Percentiles rank a stretch among this genome's conserved stretches.
These are phyloP conservation scores for Drosophila algonquin DNA, from an alignment of 2,888 invertebrate species.

Conservation along the genomic window DNA sequence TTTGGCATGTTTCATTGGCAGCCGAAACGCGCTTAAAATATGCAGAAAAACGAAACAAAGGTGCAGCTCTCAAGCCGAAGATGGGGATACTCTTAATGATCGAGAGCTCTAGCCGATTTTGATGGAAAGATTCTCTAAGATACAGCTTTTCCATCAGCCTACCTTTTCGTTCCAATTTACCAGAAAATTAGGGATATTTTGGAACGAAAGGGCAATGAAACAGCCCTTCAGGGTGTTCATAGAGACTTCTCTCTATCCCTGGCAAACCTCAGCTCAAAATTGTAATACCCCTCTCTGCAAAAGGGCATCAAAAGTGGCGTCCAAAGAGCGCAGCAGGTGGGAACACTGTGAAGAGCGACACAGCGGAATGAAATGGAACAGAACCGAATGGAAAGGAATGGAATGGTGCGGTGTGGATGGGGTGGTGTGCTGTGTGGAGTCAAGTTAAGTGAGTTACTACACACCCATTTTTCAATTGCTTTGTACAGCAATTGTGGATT, in stretches of 20 bases:
- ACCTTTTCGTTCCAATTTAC: no score
- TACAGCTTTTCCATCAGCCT: neutral
- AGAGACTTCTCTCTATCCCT: no score
- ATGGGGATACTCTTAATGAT: neutral
- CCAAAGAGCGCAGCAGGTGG: constrained; percentile 67
- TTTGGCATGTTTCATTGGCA: constrained; percentile 76
- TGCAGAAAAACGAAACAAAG: constrained; percentile 40
- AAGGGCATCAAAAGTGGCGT: constrained; percentile 28
- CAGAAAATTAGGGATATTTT: neutral
- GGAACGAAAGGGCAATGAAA: neutral
- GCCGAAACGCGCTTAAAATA: constrained; percentile 69
- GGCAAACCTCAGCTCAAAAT: neutral
- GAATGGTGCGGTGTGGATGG: neutral
- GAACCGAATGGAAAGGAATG: neutral
- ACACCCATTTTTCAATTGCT: constrained; percentile 62
- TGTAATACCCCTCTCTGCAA: fast-evolving
- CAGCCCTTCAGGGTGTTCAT: no score
- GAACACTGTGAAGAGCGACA: constrained; percentile 20
- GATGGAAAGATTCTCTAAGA: neutral
- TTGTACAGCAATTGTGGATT: constrained; percentile 36
- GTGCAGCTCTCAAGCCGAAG: neutral
- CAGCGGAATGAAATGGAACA: neutral
- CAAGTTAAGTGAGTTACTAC: constrained; percentile 29
- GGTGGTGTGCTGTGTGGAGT: neutral
- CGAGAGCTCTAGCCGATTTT: neutral